Percentiles rank a stretch among this genome's conserved stretches.
Conservation (phyloP, 2,113 vertebrate genomes). For the Ochotona curzoniae region DNA sequence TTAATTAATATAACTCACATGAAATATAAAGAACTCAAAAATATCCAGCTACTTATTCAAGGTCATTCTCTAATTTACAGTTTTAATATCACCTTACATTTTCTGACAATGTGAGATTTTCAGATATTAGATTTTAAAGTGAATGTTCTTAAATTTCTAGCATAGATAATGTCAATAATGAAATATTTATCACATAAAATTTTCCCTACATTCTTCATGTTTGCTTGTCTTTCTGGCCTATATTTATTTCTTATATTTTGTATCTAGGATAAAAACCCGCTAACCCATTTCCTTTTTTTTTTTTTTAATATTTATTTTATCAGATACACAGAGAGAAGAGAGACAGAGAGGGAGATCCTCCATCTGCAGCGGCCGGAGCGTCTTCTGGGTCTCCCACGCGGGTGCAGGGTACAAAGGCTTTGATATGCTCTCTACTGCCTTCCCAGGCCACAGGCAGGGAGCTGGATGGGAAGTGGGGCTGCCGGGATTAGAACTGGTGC, state of each 20-base stretch:
- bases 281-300: neutral
- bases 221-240: neutral
- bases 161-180: neutral
- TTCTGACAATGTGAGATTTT: neutral
- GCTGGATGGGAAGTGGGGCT: too few relatives aligned
- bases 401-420: too few relatives aligned
- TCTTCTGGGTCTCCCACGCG: too few relatives aligned
- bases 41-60: slow-evolving; percentile 17
- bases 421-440: too few relatives aligned
- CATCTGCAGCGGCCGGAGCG: too few relatives aligned
- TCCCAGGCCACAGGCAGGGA: too few relatives aligned
- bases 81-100: slow-evolving; percentile 32
- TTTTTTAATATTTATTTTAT: too few relatives aligned
- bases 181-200: neutral
- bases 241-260: slow-evolving; percentile 5
- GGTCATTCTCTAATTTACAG: slow-evolving; percentile 12
- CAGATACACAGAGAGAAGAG: too few relatives aligned
- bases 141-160: neutral
- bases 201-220: neutral
- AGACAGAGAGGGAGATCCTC: too few relatives aligned
- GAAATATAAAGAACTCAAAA: slow-evolving; percentile 53
- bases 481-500: too few relatives aligned
- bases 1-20: slow-evolving; percentile 30
- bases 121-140: neutral
- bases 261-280: neutral